A percentile compares a stretch with the other conserved stretches of the same genome.
These are phyloP conservation scores for Zaprionus gabonicus DNA, from an alignment of 1,140 invertebrate genomes.

Conservation along the genomic window DNA sequence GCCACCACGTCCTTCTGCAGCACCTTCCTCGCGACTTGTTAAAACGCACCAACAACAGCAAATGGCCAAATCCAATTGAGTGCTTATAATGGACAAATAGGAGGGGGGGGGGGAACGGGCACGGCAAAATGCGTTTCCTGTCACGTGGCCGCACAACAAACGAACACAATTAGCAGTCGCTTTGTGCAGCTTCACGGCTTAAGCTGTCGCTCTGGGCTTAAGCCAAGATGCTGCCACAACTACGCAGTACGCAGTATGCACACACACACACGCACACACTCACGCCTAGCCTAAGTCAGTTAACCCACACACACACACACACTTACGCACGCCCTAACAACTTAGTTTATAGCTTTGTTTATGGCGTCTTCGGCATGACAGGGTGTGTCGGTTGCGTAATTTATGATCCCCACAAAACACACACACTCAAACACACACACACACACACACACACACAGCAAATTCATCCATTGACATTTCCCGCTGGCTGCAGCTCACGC, in stretches of 20 bases:
- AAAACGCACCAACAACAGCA: slow-evolving; percentile 36
- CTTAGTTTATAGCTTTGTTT: slow-evolving; percentile 65
- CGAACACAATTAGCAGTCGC: slow-evolving; percentile 61
- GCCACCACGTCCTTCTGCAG: background rate
- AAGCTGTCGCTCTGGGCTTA: slow-evolving; percentile 13
- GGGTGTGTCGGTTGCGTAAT: slow-evolving; percentile 56
- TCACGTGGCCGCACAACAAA: slow-evolving; percentile 36
- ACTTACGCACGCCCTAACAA: background rate
- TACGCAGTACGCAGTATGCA: background rate
- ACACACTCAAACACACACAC: background rate
- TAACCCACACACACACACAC: background rate
- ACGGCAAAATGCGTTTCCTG: slow-evolving; percentile 57
- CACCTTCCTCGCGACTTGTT: slow-evolving; percentile 6
- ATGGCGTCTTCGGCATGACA: slow-evolving; percentile 41
- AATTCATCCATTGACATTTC: slow-evolving; percentile 39
- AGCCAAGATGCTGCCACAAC: slow-evolving; percentile 16
- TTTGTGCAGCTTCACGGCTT: slow-evolving; percentile 7
- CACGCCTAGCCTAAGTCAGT: background rate
- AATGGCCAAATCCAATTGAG: slow-evolving; percentile 51
- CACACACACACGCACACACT: background rate
- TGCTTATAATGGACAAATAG: slow-evolving; percentile 24
- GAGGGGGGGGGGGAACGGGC: background rate
- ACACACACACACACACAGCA: background rate
- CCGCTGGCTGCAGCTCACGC: slow-evolving; percentile 8
- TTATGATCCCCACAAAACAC: slow-evolving; percentile 50